Base-by-base conservation (phyloP, 1,140 invertebrate genomes). In the Pteromalus puparum region DNA sequence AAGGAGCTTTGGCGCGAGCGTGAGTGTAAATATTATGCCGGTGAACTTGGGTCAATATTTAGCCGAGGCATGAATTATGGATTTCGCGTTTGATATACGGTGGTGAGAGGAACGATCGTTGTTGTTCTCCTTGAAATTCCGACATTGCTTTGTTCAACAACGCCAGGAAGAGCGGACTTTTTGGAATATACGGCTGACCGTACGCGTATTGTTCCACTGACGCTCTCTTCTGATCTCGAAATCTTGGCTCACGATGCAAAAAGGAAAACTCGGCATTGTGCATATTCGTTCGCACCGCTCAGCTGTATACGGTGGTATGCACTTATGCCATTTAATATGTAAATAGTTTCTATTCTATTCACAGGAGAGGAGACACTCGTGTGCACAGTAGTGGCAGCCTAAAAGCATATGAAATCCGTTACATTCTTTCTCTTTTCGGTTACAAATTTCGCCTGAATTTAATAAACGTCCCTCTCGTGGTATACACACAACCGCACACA, bases 21-120 rank as follows among this genome's bases (percentile, higher is more conserved):
- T 13, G 34, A 65, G 67, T 68, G 67, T 79, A 68, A 61, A 78
- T 21, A 61, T 65, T 78, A 61, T 61, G 18, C 53, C 53, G 21
- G 53, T 61, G 53, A 5, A n/a, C 18, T 21, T 61, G 53, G 53
- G 28, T 65, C 61, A 65, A 65, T 65, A 65, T 15, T 34, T 61
- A 28, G 12, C 26, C 21, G 46, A 46, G 21, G 34, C 30, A 24
- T 65, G 24, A 65, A 65, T 61, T 65, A 65, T 34, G 9, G 48
- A 34, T 65, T 18, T n/a, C 53, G 48, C 18, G 6, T 61, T 1
- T 42, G 38, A 42, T 42, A 7, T 61, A 7, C 21, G 53, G 30
- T 5, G 30, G 30, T 5, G 30, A 34, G 30, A 61, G 53, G 53
- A 61, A 5, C 53, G 18, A 34, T 34, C 30, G 18, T 18, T 61